phyloP scores from a whole-genome alignment of 2,797 vertebrate species.

The Anniella stebbinsi region DNA sequence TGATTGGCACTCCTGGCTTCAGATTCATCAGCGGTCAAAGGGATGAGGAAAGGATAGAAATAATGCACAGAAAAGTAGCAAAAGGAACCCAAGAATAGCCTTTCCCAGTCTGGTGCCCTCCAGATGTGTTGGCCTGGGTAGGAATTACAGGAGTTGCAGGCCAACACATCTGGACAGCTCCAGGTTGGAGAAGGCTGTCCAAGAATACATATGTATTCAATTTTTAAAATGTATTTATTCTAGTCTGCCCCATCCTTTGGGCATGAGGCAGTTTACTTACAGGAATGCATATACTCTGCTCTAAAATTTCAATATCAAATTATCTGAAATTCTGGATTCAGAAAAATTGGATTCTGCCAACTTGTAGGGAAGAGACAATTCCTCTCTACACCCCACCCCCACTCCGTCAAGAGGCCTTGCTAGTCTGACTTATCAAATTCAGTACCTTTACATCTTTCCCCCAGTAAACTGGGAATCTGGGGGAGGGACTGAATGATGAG shows the following conservation, averaged over 20 bases:
- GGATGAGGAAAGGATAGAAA: slow-evolving; percentile 50
- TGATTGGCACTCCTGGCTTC: slow-evolving; percentile 84
- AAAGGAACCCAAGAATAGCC: not conserved
- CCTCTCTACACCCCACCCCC: no score
- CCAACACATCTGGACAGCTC: no score
- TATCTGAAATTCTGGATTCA: not conserved
- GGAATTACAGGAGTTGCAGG: no score
- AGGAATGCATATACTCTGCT: not conserved
- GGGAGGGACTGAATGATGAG: no score
- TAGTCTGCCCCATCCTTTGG: no score
- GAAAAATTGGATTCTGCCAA: not conserved
- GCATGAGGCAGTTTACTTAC: not conserved
- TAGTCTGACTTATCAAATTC: no score
- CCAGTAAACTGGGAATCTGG: no score
- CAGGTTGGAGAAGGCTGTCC: no score
- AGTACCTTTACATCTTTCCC: no score
- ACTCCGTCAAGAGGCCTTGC: no score
- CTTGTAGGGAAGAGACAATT: not conserved
- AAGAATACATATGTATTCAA: not conserved
- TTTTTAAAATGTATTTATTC: not conserved
- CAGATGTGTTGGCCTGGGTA: no score
- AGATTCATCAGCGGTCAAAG: slow-evolving; percentile 78
- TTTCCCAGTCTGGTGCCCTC: no score
- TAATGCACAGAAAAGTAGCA: not conserved
- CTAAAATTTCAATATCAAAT: not conserved